phyloP scores from a whole-genome alignment of 2,113 vertebrate species.

The Neomonachus schauinslandi region DNA sequence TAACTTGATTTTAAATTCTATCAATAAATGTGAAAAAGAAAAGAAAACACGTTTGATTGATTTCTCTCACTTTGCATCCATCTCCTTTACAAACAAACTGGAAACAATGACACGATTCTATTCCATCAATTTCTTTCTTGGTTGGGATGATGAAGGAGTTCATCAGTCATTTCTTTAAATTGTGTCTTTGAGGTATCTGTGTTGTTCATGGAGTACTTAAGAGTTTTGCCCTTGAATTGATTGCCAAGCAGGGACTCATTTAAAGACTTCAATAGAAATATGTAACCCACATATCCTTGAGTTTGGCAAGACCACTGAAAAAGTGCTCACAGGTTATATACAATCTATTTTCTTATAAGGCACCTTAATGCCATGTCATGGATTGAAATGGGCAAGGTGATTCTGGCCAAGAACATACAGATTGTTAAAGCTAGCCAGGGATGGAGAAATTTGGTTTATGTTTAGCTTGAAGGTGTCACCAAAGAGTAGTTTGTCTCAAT shows the following conservation, averaged over 20 bases:
- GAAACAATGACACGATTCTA: neutral
- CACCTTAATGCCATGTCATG: neutral
- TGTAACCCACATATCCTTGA: neutral
- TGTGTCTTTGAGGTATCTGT: slow-evolving; percentile 15
- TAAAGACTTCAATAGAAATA: neutral
- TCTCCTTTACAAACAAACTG: slow-evolving; percentile 23
- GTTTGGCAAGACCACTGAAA: neutral
- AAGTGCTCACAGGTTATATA: neutral
- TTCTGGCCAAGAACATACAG: neutral
- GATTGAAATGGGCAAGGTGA: neutral
- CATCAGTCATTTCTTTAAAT: slow-evolving; percentile 29
- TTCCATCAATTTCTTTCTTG: slow-evolving; percentile 38
- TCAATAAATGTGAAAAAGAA: slow-evolving; percentile 43
- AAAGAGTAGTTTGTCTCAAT: neutral
- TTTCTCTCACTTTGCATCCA: neutral
- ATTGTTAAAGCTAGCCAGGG: neutral
- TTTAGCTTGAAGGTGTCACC: neutral
- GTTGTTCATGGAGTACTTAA: neutral
- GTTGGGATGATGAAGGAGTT: neutral
- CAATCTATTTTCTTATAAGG: neutral
- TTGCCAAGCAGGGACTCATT: neutral
- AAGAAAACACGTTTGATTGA: slow-evolving; percentile 11
- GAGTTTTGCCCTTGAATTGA: slow-evolving; percentile 24
- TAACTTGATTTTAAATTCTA: slow-evolving; percentile 60
- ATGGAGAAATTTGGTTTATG: neutral